Conservation (phyloP, 1,140 invertebrate species). For the Solenopsis invicta region DNA sequence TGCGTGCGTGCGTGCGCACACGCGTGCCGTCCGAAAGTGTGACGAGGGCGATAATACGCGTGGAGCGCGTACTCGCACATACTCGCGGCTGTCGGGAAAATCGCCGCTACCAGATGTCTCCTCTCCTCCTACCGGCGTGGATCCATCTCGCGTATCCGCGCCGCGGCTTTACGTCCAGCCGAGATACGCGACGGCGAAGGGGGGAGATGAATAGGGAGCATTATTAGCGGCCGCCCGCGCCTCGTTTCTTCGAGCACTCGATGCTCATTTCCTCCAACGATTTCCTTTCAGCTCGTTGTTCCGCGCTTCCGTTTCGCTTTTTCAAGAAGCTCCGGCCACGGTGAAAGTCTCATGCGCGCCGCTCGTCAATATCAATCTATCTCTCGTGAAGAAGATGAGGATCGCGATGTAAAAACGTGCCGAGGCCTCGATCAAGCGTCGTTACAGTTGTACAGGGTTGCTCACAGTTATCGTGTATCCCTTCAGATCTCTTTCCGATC, state of each 20-base stretch:
- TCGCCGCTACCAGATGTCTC: slow-evolving; percentile 30
- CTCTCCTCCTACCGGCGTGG: slow-evolving; percentile 32
- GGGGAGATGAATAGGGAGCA: slow-evolving; percentile 66
- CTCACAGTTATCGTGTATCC: not conserved
- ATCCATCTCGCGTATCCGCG: slow-evolving; percentile 26
- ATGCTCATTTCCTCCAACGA: not conserved
- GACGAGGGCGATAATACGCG: slow-evolving; percentile 18
- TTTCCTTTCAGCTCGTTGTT: not conserved
- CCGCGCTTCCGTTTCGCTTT: slow-evolving; percentile 34
- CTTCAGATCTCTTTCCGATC: not conserved
- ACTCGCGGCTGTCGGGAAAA: slow-evolving; percentile 32
- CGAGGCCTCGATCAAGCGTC: not conserved
- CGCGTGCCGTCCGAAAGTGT: slow-evolving; percentile 53
- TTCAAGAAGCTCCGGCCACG: slow-evolving; percentile 10
- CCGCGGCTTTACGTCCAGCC: not conserved
- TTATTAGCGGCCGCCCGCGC: slow-evolving; percentile 47
- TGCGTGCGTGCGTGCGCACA: not conserved
- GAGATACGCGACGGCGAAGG: slow-evolving; percentile 41
- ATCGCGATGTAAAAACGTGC: not conserved
- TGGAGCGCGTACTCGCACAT: not conserved
- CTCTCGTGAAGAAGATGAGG: slow-evolving; percentile 23
- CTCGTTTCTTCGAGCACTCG: slow-evolving; percentile 42
- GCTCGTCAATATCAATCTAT: slow-evolving; percentile 47
- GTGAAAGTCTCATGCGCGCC: slow-evolving; percentile 36
- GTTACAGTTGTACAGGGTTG: not conserved